A percentile compares a stretch with the other conserved stretches of the same genome.
phyloP scores from a whole-genome alignment of 1,140 invertebrate genomes.

The Cydia strobilella region DNA sequence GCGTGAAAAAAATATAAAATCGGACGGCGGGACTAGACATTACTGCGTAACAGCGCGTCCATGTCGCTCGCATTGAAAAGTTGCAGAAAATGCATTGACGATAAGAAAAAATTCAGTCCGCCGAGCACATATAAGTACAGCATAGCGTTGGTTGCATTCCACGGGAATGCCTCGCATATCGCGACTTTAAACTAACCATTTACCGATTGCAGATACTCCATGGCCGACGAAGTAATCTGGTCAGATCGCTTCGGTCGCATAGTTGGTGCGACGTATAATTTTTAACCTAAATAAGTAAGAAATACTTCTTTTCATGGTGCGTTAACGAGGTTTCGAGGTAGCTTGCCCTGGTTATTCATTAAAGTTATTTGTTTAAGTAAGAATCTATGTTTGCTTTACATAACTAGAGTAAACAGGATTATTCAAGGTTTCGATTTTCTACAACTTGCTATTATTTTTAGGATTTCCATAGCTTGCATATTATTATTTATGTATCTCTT shows the following conservation, averaged over 20 bases:
- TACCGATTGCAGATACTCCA: constrained; percentile 78
- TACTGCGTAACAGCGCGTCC: constrained; percentile 44
- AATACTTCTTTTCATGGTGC: constrained; percentile 65
- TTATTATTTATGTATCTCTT: too few species aligned
- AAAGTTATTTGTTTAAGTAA: constrained; percentile 12
- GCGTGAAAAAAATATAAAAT: constrained; percentile 22
- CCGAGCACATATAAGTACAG: constrained; percentile 71
- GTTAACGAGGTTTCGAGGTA: constrained; percentile 55
- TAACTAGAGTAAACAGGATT: too few species aligned
- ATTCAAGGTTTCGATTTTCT: too few species aligned
- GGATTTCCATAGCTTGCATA: too few species aligned
- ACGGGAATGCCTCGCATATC: constrained; percentile 73
- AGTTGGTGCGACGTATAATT: constrained; percentile 69
- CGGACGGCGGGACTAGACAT: constrained; percentile 46
- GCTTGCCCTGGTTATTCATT: constrained; percentile 33
- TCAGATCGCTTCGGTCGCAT: constrained; percentile 71
- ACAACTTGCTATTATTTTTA: too few species aligned
- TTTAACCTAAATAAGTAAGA: constrained; percentile 76
- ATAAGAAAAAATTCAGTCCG: constrained; percentile 79
- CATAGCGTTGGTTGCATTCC: constrained; percentile 74
- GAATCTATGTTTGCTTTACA: too few species aligned
- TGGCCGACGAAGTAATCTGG: constrained; percentile 73
- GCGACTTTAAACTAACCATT: constrained; percentile 76
- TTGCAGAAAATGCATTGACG: constrained; percentile 77
- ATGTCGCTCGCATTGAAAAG: constrained; percentile 69